Conservation (phyloP, 2,888 invertebrate species). For the Druceiella hillmani region DNA sequence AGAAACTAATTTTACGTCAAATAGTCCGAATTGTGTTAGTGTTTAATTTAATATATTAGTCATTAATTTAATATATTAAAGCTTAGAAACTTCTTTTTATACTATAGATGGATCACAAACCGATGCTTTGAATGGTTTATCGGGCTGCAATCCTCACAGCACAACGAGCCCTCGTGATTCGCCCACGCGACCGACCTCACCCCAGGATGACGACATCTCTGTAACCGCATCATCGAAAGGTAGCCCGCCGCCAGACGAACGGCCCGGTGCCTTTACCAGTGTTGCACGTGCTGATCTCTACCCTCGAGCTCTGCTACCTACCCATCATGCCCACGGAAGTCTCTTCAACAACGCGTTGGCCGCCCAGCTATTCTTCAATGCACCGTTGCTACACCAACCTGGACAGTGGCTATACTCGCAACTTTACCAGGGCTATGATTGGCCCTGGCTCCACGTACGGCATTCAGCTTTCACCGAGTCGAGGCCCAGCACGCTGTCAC, state of each 20-base stretch:
- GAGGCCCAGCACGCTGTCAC: slow-evolving; percentile 16
- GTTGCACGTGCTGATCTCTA: too few species aligned
- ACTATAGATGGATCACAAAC: slow-evolving; percentile 11
- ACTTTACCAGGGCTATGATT: slow-evolving; percentile 65
- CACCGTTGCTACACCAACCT: slow-evolving; percentile 68
- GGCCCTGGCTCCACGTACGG: slow-evolving; percentile 58
- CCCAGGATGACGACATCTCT: slow-evolving; percentile 57
- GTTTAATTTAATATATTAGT: too few species aligned
- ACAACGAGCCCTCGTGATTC: slow-evolving; percentile 67
- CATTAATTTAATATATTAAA: too few species aligned
- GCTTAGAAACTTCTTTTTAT: too few species aligned
- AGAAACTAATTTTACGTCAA: too few species aligned
- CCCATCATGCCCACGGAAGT: slow-evolving; percentile 44
- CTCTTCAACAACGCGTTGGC: slow-evolving; percentile 51
- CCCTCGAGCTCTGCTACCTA: slow-evolving; percentile 43
- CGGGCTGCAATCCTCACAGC: slow-evolving; percentile 57
- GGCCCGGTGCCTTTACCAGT: slow-evolving; percentile 52
- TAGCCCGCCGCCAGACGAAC: slow-evolving; percentile 47
- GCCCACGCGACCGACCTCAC: slow-evolving; percentile 48
- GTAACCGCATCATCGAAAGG: slow-evolving; percentile 51
- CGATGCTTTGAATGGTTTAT: slow-evolving; percentile 10
- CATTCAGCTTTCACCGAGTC: slow-evolving; percentile 28
- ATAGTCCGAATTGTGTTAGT: too few species aligned
- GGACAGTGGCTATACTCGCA: slow-evolving; percentile 77
- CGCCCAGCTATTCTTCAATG: slow-evolving; percentile 68